A percentile compares a stretch with the other conserved stretches of the same genome.
phyloP scores from a whole-genome alignment of 2,113 vertebrate genomes.

The Poecilia latipinna region DNA sequence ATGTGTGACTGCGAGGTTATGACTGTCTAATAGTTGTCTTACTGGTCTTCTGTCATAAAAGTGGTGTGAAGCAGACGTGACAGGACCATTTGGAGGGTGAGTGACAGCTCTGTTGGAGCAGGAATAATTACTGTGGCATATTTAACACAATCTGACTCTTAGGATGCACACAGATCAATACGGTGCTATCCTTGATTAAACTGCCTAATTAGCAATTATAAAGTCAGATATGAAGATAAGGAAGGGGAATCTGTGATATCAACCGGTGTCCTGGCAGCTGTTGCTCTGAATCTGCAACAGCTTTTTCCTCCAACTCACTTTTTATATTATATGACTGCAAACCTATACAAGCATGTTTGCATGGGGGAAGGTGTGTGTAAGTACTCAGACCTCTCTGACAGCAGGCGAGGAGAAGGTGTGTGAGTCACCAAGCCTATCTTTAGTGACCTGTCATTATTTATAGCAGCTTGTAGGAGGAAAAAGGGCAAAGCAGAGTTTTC shows the following conservation, averaged over 20 bases:
- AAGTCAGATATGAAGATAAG: constrained; percentile 22
- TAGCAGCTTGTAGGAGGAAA: constrained; percentile 57
- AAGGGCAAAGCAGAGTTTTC: constrained; percentile 54
- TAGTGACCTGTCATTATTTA: constrained; percentile 77
- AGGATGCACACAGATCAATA: constrained; percentile 53
- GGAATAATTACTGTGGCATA: constrained; percentile 56
- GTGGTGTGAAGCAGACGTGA: constrained; percentile 54
- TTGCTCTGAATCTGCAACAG: constrained; percentile 9
- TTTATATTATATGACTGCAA: background rate
- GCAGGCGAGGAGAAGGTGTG: constrained; percentile 57
- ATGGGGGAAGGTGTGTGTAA: constrained; percentile 13
- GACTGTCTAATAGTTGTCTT: constrained; percentile 66
- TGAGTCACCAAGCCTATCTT: constrained; percentile 69
- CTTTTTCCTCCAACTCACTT: background rate
- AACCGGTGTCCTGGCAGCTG: constrained; percentile 18
- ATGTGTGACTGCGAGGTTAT: too few species aligned
- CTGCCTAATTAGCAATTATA: constrained; percentile 67
- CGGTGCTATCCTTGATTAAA: constrained; percentile 61
- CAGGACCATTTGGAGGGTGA: constrained; percentile 60
- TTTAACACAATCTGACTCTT: constrained; percentile 46
- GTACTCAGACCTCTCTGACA: constrained; percentile 36
- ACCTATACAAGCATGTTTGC: background rate
- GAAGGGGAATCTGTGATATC: constrained; percentile 22
- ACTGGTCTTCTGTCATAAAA: constrained; percentile 37
- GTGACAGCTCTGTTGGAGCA: constrained; percentile 69